Evolutionary conservation across 2,113 vertebrate genomes (phyloP).

Genomic region (Hystrix brachyura): DNA sequence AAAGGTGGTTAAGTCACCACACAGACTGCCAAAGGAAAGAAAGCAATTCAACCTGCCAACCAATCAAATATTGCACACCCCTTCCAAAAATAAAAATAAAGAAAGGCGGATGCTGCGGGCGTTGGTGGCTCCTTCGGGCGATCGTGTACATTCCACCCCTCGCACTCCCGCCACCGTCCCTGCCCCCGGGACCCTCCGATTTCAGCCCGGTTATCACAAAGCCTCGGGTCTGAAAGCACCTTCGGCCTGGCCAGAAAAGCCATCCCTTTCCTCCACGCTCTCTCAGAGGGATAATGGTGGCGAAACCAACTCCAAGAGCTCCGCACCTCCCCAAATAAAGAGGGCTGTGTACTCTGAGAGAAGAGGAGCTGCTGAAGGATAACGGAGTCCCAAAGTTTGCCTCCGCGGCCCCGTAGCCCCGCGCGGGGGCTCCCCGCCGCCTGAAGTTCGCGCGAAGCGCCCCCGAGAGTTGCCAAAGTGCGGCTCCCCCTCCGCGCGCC

Average conservation of each 20-base stretch:
- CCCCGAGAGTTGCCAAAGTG: conserved; percentile 30
- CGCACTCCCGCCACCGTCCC: conserved; percentile 48
- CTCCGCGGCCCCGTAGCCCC: background rate
- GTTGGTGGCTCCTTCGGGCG: background rate
- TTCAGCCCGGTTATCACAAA: conserved; percentile 74
- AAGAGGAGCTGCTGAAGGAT: background rate
- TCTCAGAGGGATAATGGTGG: conserved; percentile 68
- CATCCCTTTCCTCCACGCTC: background rate
- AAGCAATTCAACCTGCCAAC: conserved; percentile 67
- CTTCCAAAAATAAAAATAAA: conserved; percentile 65
- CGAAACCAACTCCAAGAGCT: background rate
- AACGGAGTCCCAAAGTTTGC: conserved; percentile 63
- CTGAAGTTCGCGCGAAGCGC: background rate
- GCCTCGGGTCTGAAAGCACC: conserved; percentile 64
- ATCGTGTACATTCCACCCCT: background rate
- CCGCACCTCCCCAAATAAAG: background rate
- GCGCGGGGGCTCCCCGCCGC: background rate
- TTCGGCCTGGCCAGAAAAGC: conserved; percentile 57
- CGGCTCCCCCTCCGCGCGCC: background rate
- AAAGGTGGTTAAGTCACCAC: conserved; percentile 49
- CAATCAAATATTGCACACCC: conserved; percentile 59
- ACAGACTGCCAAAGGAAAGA: background rate
- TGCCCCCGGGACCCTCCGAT: background rate
- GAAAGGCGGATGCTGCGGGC: background rate
- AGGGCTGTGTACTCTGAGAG: background rate